Percentiles rank a stretch among this genome's conserved stretches.
Evolutionary conservation across 2,888 invertebrate species (phyloP).

Genomic region (Ethmia dodecea): DNA sequence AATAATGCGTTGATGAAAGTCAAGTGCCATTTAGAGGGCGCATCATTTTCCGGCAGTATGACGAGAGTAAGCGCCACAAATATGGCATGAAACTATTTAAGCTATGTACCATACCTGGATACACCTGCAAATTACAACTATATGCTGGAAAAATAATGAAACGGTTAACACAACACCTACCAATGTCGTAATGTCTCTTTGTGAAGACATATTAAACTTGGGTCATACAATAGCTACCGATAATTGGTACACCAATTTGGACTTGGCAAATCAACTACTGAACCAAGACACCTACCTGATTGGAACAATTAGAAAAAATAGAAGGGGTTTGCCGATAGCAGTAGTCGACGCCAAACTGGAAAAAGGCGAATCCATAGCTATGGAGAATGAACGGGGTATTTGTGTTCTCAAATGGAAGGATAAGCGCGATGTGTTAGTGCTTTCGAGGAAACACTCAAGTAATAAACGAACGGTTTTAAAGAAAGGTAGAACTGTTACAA

Average conservation of each 20-base stretch:
- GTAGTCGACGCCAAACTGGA: conserved; percentile 31
- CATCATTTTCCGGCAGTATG: conserved; percentile 20
- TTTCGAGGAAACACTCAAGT: conserved; percentile 16
- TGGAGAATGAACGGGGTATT: conserved; percentile 25
- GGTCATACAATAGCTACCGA: conserved; percentile 31
- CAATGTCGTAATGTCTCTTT: conserved; percentile 27
- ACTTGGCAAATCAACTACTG: conserved; percentile 29
- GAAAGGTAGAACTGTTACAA: conserved; percentile 22
- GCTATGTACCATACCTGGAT: conserved; percentile 28
- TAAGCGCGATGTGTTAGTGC: conserved; percentile 16
- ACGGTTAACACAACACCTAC: conserved; percentile 25
- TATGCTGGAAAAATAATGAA: conserved; percentile 32
- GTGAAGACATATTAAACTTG: conserved; percentile 25
- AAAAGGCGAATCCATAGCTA: conserved; percentile 22
- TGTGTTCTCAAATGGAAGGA: conserved; percentile 19
- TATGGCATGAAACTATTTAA: conserved; percentile 33
- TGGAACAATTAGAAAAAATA: conserved; percentile 35
- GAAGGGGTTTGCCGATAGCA: conserved; percentile 29
- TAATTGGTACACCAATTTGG: conserved; percentile 35
- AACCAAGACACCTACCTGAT: conserved; percentile 31
- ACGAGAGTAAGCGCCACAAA: conserved; percentile 20
- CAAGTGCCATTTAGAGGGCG: conserved; percentile 20
- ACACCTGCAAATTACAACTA: conserved; percentile 26
- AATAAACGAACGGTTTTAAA: conserved; percentile 18
- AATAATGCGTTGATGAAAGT: conserved; percentile 22